These are phyloP conservation scores for Anodontia alba DNA, from an alignment of 2,888 invertebrate genomes.

Conservation along the genomic window DNA sequence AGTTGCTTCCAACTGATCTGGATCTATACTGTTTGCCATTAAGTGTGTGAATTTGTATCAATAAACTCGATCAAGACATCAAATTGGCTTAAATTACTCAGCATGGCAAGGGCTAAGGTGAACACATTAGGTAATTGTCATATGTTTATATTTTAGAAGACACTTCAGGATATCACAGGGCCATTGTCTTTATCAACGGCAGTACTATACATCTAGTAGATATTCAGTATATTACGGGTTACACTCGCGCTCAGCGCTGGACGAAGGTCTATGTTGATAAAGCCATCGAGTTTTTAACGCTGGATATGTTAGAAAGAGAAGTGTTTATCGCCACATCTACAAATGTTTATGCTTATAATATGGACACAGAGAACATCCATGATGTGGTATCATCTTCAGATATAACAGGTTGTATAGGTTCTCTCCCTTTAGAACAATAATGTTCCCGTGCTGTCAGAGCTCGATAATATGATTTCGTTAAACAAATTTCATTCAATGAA, in stretches of 20 bases:
- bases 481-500: too few relatives aligned
- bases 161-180: not conserved
- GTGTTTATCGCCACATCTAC: not conserved
- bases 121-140: too few relatives aligned
- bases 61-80: too few relatives aligned
- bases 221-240: not conserved
- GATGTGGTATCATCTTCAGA: not conserved
- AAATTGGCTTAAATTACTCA: too few relatives aligned
- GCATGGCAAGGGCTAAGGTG: too few relatives aligned
- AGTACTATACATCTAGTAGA: not conserved
- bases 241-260: not conserved
- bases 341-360: not conserved
- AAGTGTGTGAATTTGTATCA: too few relatives aligned
- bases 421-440: too few relatives aligned
- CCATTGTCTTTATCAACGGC: not conserved
- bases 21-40: too few relatives aligned
- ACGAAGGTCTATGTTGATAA: not conserved
- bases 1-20: too few relatives aligned
- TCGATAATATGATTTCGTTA: too few relatives aligned
- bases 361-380: not conserved
- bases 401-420: conserved; percentile 2
- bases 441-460: too few relatives aligned
- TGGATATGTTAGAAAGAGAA: not conserved
- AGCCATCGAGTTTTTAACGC: not conserved
- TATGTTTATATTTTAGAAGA: not conserved